Conservation (phyloP, 1,140 invertebrate genomes). For the Zaprionus camerounensis region DNA sequence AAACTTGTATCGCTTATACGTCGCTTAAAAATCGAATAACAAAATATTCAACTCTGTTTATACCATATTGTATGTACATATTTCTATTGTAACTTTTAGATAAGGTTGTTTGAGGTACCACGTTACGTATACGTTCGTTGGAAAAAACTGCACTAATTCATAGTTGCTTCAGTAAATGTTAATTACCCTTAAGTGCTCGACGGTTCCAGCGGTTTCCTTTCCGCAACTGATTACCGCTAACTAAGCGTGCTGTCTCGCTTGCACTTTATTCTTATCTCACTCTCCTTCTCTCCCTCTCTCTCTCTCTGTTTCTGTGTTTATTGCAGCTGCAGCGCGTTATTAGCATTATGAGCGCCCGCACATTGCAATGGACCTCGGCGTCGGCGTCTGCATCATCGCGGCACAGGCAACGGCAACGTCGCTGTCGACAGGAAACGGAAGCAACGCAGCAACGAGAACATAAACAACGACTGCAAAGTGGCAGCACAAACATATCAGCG, state of each 20-base stretch:
- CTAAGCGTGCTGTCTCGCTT: conserved; percentile 11
- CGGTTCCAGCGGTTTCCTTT: conserved; percentile 9
- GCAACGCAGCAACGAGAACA: conserved; percentile 28
- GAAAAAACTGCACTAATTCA: conserved; percentile 26
- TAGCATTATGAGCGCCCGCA: conserved; percentile 33
- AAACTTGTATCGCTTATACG: too few species aligned
- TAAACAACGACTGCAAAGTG: conserved; percentile 58
- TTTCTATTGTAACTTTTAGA: too few species aligned
- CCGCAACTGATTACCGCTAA: conserved; percentile 19
- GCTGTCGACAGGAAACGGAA: conserved; percentile 49
- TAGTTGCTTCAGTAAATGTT: conserved; percentile 23
- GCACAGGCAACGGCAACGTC: conserved; percentile 6
- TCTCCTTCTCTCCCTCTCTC: neutral
- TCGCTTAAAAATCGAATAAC: fast-evolving
- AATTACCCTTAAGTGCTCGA: conserved; percentile 36
- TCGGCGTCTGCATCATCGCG: neutral
- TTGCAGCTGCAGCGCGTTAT: conserved; percentile 51
- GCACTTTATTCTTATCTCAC: neutral
- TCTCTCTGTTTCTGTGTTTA: conserved; percentile 8
- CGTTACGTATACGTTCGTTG: conserved; percentile 3
- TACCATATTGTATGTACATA: too few species aligned
- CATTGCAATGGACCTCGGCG: conserved; percentile 19
- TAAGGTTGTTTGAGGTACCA: neutral
- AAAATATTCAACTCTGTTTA: neutral
- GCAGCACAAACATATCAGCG: conserved; percentile 71